A percentile compares a stretch with the other conserved stretches of the same genome.
Evolutionary conservation across 2,797 vertebrate species (phyloP).

Genomic region (Lagodon rhomboides): DNA sequence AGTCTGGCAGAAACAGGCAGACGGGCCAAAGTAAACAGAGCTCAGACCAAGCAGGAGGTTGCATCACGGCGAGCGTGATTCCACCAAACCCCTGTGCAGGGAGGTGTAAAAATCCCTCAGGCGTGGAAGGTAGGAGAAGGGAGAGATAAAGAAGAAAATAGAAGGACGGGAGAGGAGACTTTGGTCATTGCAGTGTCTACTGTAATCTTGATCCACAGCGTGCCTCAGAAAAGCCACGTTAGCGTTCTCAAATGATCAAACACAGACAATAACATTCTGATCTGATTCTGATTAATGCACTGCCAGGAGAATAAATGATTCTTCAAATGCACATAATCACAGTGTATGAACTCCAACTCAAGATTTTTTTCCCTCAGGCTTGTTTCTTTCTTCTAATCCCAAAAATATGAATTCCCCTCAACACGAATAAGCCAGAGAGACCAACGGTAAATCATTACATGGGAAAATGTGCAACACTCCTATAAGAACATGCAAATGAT

Average conservation of each 20-base stretch:
- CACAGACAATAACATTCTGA: slow-evolving; percentile 12
- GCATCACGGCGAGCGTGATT: slow-evolving; percentile 39
- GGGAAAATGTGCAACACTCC: neutral
- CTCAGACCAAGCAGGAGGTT: slow-evolving; percentile 32
- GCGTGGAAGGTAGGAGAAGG: neutral
- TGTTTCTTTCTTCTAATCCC: neutral
- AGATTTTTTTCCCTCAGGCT: neutral
- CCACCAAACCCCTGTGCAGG: slow-evolving; percentile 9
- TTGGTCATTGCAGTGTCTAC: neutral
- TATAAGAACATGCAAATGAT: neutral
- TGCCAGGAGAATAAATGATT: neutral
- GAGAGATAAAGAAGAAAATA: neutral
- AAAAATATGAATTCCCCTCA: neutral
- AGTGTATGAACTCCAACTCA: neutral
- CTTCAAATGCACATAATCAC: neutral
- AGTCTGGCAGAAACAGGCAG: slow-evolving; percentile 33
- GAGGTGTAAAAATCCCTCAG: slow-evolving; percentile 8
- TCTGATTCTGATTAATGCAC: neutral
- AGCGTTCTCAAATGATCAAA: slow-evolving; percentile 23
- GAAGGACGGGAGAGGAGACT: slow-evolving; percentile 9
- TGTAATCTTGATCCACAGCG: slow-evolving; percentile 15
- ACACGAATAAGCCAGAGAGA: neutral
- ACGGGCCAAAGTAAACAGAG: slow-evolving; percentile 46
- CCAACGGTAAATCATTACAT: slow-evolving; percentile 1
- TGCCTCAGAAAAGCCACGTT: neutral